Evolutionary conservation across 2,888 invertebrate genomes (phyloP).

Genomic region (Conistra vaccinii): DNA sequence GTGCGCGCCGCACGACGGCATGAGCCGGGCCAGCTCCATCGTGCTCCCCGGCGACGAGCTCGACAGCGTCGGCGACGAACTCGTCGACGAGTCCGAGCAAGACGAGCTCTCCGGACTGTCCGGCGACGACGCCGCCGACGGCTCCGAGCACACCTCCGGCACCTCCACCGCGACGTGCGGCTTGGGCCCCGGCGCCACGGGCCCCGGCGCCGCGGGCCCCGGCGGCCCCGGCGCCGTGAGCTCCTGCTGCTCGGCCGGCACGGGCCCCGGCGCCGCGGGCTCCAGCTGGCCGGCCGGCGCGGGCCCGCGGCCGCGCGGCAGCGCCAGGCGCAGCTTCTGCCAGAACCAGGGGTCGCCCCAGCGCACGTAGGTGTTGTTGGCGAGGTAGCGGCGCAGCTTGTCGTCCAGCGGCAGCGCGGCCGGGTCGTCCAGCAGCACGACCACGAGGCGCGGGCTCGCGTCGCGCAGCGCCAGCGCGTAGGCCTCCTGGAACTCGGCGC

Average conservation of each 20-base stretch:
- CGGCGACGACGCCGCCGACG: neutral
- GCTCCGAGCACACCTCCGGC: neutral
- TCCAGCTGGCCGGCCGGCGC: slow-evolving; percentile 89
- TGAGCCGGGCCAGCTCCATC: slow-evolving; percentile 16
- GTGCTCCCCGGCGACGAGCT: neutral
- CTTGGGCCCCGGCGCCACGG: neutral
- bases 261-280: too few species aligned
- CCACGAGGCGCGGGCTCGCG: slow-evolving; percentile 93
- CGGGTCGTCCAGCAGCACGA: slow-evolving; percentile 91
- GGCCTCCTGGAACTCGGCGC: slow-evolving; percentile 92
- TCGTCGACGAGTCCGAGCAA: neutral
- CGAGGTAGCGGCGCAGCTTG: slow-evolving; percentile 92
- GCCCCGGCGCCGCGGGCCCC: neutral
- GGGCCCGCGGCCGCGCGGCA: slow-evolving; percentile 82
- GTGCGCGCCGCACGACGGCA: slow-evolving; percentile 13
- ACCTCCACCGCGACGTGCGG: neutral
- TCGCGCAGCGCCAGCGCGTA: slow-evolving; percentile 77
- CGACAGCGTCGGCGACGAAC: neutral
- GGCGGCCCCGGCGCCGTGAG: neutral
- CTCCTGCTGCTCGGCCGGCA: neutral
- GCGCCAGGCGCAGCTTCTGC: slow-evolving; percentile 94
- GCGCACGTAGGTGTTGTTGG: slow-evolving; percentile 94
- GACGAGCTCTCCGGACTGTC: neutral
- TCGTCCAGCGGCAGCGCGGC: slow-evolving; percentile 90
- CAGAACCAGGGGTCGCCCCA: slow-evolving; percentile 96